Evolutionary conservation across 2,888 invertebrate species (phyloP).

Genomic region (Dendrolimus houi): DNA sequence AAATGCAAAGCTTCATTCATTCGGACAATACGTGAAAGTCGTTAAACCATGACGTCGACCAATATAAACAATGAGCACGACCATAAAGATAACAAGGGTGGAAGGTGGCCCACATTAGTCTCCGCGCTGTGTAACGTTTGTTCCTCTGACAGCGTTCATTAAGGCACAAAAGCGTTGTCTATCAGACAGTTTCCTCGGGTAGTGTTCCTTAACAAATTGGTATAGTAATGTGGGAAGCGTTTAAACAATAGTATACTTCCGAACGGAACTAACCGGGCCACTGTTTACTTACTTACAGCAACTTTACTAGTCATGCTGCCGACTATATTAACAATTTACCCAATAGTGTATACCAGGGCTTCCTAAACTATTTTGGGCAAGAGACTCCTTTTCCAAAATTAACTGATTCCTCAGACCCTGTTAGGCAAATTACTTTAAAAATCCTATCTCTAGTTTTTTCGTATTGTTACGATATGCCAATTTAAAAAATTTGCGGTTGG

Average conservation of each 20-base stretch:
- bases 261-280: constrained; percentile 23
- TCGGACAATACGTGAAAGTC: too few relatives aligned
- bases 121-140: constrained; percentile 44
- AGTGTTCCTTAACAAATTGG: constrained; percentile 57
- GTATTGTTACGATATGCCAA: too few relatives aligned
- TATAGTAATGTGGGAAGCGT: constrained; percentile 41
- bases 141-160: constrained; percentile 65
- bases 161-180: constrained; percentile 60
- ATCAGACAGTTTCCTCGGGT: constrained; percentile 55
- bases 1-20: too few relatives aligned
- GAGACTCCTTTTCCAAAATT: too few relatives aligned
- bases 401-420: too few relatives aligned
- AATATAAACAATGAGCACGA: constrained; percentile 47
- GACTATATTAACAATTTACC: too few relatives aligned
- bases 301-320: constrained; percentile 10
- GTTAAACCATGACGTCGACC: constrained; percentile 43
- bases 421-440: too few relatives aligned
- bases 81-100: constrained; percentile 55
- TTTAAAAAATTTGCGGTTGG: too few relatives aligned
- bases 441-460: too few relatives aligned
- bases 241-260: constrained; percentile 36
- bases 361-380: too few relatives aligned
- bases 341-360: too few relatives aligned
- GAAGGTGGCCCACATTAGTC: constrained; percentile 58
- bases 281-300: constrained; percentile 21